Conservation (phyloP, 2,797 vertebrate species). For the Mallotus villosus region DNA sequence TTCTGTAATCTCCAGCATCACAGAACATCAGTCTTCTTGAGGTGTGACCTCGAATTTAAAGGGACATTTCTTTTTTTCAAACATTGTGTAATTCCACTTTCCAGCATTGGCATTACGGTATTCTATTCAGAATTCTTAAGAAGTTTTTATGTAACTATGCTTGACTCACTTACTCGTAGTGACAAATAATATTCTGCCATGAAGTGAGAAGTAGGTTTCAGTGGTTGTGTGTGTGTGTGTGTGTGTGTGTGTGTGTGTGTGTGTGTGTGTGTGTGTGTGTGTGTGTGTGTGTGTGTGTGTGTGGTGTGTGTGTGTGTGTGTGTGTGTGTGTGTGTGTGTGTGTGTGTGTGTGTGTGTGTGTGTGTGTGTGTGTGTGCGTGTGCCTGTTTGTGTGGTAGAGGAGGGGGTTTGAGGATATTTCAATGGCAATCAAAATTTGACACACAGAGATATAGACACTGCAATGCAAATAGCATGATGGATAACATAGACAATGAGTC, state of each 20-base stretch:
- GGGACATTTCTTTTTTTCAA: not conserved
- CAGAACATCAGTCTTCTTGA: conserved; percentile 7
- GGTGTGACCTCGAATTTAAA: conserved; percentile 11
- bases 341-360: too few species aligned
- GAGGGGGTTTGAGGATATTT: not conserved
- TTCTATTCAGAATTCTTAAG: not conserved
- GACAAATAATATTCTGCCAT: not conserved
- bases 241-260: too few species aligned
- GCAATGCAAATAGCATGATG: conserved; percentile 14
- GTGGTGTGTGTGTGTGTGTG: too few species aligned
- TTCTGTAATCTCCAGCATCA: not conserved
- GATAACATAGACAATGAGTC: not conserved
- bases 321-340: too few species aligned
- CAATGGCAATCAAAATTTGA: conserved; percentile 4
- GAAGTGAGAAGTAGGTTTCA: not conserved
- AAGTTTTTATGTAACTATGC: not conserved
- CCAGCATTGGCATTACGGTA: not conserved
- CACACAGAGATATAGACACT: conserved; percentile 11
- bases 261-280: too few species aligned
- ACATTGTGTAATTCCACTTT: not conserved
- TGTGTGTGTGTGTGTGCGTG: too few species aligned
- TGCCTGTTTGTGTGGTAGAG: conserved; percentile 2
- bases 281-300: too few species aligned
- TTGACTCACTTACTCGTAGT: not conserved
- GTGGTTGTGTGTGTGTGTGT: too few species aligned